Percentiles rank a stretch among this genome's conserved stretches.
Evolutionary conservation across 2,888 invertebrate genomes (phyloP).

Genomic region (Fabriciana adippe): DNA sequence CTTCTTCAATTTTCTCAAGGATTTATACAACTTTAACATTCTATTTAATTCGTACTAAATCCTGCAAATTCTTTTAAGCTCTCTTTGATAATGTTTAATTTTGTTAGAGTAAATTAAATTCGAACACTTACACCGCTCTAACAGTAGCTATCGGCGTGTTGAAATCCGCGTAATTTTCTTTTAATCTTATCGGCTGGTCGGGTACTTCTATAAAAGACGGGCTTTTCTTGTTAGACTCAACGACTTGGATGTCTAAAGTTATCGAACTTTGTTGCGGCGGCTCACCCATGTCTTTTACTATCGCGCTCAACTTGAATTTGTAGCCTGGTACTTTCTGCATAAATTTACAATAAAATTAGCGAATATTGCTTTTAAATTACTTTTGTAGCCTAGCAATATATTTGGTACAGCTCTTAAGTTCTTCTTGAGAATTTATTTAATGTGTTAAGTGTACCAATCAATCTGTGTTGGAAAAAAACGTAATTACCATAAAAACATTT

Average conservation of each 20-base stretch:
- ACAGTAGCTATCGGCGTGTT: constrained; percentile 86
- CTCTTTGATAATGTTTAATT: constrained; percentile 35
- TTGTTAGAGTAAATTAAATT: constrained; percentile 36
- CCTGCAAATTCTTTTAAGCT: constrained; percentile 26
- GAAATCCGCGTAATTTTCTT: constrained; percentile 89
- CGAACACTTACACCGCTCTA: constrained; percentile 84
- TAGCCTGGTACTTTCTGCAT: constrained; percentile 83
- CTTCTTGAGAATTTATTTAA: background rate
- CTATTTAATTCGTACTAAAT: constrained; percentile 19
- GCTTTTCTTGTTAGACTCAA: constrained; percentile 93
- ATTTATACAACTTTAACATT: constrained; percentile 22
- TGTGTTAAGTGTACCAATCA: background rate
- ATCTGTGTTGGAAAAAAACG: too few relatives aligned
- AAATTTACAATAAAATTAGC: constrained; percentile 35
- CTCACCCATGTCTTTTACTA: constrained; percentile 89
- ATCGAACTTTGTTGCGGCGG: constrained; percentile 86
- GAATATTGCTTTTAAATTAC: constrained; percentile 1
- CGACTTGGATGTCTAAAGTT: constrained; percentile 91
- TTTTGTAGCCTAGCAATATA: background rate
- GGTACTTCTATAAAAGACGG: constrained; percentile 87
- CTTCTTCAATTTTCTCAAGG: constrained; percentile 9
- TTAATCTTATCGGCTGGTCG: constrained; percentile 84
- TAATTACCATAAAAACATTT: too few relatives aligned
- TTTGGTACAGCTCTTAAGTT: background rate
- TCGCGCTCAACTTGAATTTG: constrained; percentile 87